Percentiles rank a stretch among this genome's conserved stretches.
Evolutionary conservation across 1,140 invertebrate species (phyloP).

Genomic region (Adelges cooleyi): DNA sequence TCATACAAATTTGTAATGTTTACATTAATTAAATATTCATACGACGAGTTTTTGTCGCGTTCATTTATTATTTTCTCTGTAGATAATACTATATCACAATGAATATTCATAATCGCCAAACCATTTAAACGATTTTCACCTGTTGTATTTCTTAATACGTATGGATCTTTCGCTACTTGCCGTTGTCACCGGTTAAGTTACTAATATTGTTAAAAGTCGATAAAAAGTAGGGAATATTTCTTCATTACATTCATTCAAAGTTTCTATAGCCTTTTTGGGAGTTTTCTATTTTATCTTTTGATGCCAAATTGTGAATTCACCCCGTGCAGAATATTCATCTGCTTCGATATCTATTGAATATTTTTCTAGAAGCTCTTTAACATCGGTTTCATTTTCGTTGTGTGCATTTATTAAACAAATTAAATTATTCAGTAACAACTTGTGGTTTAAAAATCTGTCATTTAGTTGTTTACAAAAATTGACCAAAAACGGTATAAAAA

Average conservation of each 20-base stretch:
- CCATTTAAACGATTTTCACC: not conserved
- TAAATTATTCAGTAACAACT: not conserved
- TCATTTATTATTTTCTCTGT: not conserved
- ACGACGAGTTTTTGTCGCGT: not conserved
- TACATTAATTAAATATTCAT: not conserved
- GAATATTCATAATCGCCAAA: not conserved
- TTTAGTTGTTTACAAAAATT: conserved; percentile 8
- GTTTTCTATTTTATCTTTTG: not conserved
- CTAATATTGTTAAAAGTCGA: conserved; percentile 32
- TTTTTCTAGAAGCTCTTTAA: not conserved
- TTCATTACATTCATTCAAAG: not conserved
- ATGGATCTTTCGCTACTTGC: not conserved
- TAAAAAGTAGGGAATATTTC: not conserved
- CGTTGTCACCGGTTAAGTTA: not conserved
- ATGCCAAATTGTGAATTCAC: too few relatives aligned
- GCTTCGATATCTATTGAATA: not conserved
- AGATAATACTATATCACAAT: not conserved
- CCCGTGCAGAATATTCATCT: not conserved
- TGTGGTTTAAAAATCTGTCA: conserved; percentile 3
- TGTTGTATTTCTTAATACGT: too few relatives aligned
- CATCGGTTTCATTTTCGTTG: not conserved
- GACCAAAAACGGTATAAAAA: not conserved
- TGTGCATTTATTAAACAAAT: conserved; percentile 2
- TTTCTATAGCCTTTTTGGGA: not conserved
- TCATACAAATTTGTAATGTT: not conserved